Conservation (phyloP, 2,888 invertebrate species). For the Scaptomyza polygonia region DNA sequence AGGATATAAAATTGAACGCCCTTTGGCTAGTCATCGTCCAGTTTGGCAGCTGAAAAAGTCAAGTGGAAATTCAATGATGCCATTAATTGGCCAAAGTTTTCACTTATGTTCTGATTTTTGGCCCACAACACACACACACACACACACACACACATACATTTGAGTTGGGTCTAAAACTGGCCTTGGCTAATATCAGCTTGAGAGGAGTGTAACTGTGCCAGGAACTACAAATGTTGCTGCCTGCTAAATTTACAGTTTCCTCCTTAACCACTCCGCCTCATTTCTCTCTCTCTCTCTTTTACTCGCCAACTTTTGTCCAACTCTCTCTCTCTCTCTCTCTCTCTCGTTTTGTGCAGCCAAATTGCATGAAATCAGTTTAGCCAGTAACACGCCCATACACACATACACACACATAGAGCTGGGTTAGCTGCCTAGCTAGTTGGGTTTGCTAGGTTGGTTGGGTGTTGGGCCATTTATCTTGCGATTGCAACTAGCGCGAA, state of each 20-base stretch:
- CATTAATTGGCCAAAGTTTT: conserved; percentile 81
- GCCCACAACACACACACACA: conserved; percentile 34
- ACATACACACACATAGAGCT: conserved; percentile 13
- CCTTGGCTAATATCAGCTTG: conserved; percentile 51
- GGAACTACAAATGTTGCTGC: conserved; percentile 74
- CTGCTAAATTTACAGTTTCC: conserved; percentile 72
- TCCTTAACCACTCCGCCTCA: neutral
- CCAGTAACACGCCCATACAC: conserved; percentile 31
- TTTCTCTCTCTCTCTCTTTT: conserved; percentile 27
- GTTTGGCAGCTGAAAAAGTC: conserved; percentile 79
- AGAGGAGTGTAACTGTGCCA: conserved; percentile 64
- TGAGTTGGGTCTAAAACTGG: conserved; percentile 16
- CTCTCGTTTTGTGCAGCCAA: conserved; percentile 67
- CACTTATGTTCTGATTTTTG: conserved; percentile 80
- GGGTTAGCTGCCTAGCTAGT: conserved; percentile 15
- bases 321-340: conserved; percentile 41
- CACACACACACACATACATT: conserved; percentile 10
- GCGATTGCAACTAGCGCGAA: conserved; percentile 64
- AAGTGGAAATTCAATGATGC: conserved; percentile 82
- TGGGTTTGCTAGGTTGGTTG: neutral
- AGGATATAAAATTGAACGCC: conserved; percentile 78
- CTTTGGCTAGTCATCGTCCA: conserved; percentile 79
- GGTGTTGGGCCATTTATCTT: conserved; percentile 67
- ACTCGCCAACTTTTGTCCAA: conserved; percentile 62
- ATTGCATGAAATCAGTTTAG: conserved; percentile 78